phyloP scores from a whole-genome alignment of 2,888 invertebrate species.

The Drosophila mimetica region DNA sequence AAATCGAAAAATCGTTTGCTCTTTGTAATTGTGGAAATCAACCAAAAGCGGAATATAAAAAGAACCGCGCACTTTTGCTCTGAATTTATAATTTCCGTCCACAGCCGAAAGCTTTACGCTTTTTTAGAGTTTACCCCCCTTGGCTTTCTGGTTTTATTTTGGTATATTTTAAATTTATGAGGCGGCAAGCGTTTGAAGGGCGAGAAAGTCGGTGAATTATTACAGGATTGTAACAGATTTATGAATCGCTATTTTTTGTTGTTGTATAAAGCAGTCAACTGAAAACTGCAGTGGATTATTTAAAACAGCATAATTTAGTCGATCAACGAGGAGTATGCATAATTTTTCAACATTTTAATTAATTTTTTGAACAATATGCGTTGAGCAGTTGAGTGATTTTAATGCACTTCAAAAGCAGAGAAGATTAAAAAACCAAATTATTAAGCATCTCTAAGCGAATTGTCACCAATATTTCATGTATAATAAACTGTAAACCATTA shows the following conservation, averaged over 20 bases:
- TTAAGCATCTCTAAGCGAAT: neutral
- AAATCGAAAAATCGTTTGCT: slow-evolving; percentile 49
- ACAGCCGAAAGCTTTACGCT: slow-evolving; percentile 61
- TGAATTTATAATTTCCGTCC: slow-evolving; percentile 74
- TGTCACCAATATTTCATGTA: too few relatives aligned
- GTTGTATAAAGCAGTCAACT: neutral
- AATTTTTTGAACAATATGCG: slow-evolving; percentile 54
- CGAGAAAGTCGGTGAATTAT: slow-evolving; percentile 55
- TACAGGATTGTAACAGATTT: slow-evolving; percentile 59
- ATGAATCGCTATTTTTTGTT: slow-evolving; percentile 26
- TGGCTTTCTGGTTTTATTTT: slow-evolving; percentile 4
- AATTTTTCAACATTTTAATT: slow-evolving; percentile 55
- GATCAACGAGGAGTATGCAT: slow-evolving; percentile 22
- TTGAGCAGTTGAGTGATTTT: neutral
- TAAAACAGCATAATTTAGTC: slow-evolving; percentile 6
- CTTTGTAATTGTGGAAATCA: slow-evolving; percentile 53
- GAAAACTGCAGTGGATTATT: slow-evolving; percentile 27
- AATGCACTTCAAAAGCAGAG: neutral
- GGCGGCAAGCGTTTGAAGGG: slow-evolving; percentile 41
- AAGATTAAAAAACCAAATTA: too few relatives aligned
- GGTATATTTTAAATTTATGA: slow-evolving; percentile 57
- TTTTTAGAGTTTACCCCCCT: slow-evolving; percentile 15
- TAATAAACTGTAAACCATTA: neutral
- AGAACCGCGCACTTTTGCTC: slow-evolving; percentile 32
- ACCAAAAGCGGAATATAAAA: slow-evolving; percentile 26